phyloP scores from a whole-genome alignment of 2,888 invertebrate genomes.

The Microctonus brassicae region DNA sequence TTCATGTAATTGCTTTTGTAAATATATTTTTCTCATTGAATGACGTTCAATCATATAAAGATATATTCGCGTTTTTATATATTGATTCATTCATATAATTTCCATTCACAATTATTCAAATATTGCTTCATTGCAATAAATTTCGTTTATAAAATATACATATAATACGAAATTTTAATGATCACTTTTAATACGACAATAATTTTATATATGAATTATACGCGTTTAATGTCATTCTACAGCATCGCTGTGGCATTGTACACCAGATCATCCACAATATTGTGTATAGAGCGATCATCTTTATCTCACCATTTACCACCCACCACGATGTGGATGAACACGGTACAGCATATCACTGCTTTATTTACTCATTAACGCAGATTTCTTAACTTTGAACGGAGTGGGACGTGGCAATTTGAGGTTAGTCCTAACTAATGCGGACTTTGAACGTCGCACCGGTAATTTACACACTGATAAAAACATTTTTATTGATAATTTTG shows the following conservation, averaged over 20 bases:
- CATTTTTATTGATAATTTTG: conserved; percentile 54
- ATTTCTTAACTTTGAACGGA: conserved; percentile 31
- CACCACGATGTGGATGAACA: conserved; percentile 1
- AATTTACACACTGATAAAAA: conserved; percentile 48
- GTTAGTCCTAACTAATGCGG: conserved; percentile 53
- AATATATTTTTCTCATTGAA: background rate
- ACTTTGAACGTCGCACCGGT: conserved; percentile 53
- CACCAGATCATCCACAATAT: background rate
- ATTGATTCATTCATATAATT: background rate
- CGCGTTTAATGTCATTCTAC: background rate
- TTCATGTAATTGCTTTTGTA: background rate
- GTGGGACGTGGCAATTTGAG: conserved; percentile 46
- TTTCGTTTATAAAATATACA: background rate
- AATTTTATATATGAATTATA: background rate
- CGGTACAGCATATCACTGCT: background rate
- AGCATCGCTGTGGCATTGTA: background rate
- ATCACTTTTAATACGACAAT: background rate
- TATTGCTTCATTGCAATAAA: background rate
- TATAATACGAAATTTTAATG: background rate
- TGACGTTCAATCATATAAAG: background rate
- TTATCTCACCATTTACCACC: conserved; percentile 11
- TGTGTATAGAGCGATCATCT: conserved; percentile 10
- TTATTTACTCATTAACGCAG: conserved; percentile 31
- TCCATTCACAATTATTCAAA: background rate
- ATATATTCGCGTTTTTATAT: background rate